Conservation (phyloP, 2,113 vertebrate genomes). For the Aviceda subcristata region DNA sequence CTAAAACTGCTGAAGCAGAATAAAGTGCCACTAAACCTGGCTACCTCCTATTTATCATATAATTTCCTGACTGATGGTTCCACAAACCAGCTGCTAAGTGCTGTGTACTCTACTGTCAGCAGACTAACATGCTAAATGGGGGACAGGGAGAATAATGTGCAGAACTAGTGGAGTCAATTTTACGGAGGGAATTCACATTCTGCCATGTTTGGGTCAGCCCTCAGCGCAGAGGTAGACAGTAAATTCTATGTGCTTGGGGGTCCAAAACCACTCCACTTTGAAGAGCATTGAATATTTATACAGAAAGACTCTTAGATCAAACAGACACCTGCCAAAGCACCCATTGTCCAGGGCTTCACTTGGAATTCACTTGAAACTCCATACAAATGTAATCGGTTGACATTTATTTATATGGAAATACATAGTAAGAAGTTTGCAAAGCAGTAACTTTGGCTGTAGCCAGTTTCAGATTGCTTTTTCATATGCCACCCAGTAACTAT, state of each 20-base stretch:
- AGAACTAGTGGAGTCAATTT: slow-evolving; percentile 64
- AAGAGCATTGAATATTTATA: slow-evolving; percentile 22
- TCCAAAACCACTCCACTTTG: slow-evolving; percentile 18
- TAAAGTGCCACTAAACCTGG: slow-evolving; percentile 77
- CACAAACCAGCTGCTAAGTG: slow-evolving; percentile 83
- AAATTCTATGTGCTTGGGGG: slow-evolving; percentile 2
- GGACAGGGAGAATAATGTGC: slow-evolving; percentile 74
- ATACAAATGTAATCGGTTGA: slow-evolving; percentile 27
- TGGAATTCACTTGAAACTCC: slow-evolving; percentile 4
- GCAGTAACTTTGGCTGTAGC: background rate
- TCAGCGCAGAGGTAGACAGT: background rate
- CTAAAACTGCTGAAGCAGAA: slow-evolving; percentile 82
- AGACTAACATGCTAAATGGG: slow-evolving; percentile 75
- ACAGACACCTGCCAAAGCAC: slow-evolving; percentile 5
- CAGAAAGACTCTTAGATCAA: slow-evolving; percentile 3
- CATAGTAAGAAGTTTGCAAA: background rate
- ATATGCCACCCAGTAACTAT: background rate
- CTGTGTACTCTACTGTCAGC: slow-evolving; percentile 82
- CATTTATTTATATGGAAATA: slow-evolving; percentile 24
- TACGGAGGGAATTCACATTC: slow-evolving; percentile 70
- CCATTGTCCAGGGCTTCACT: background rate
- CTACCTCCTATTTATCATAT: slow-evolving; percentile 83
- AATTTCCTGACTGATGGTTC: slow-evolving; percentile 82
- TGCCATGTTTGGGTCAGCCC: background rate
- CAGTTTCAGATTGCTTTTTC: background rate